These are phyloP conservation scores for Acleris literana DNA, from an alignment of 2,888 invertebrate species.

Conservation along the genomic window DNA sequence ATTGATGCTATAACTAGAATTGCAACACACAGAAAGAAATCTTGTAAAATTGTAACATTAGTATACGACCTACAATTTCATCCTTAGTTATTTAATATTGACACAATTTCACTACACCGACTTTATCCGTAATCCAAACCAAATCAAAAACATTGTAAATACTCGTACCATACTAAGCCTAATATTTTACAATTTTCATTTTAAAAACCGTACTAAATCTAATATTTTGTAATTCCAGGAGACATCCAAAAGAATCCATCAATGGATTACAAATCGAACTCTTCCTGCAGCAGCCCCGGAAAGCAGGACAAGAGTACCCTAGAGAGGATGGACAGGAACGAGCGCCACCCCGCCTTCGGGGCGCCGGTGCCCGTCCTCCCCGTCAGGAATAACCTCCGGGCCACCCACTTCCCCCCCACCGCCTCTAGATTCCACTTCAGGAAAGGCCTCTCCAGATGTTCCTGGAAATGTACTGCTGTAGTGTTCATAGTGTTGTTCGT, in stretches of 20 bases:
- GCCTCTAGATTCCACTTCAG: slow-evolving; percentile 93
- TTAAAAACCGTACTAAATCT: background rate
- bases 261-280: slow-evolving; percentile 94
- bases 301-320: slow-evolving; percentile 83
- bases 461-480: slow-evolving; percentile 96
- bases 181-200: no score
- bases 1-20: no score
- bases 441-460: slow-evolving; percentile 93
- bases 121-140: no score
- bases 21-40: no score
- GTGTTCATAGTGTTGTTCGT: slow-evolving; percentile 93
- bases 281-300: slow-evolving; percentile 93
- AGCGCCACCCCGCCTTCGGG: slow-evolving; percentile 85
- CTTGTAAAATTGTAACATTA: no score
- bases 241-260: slow-evolving; percentile 93
- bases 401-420: slow-evolving; percentile 88
- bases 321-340: slow-evolving; percentile 81
- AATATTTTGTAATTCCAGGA: slow-evolving; percentile 83
- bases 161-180: no score
- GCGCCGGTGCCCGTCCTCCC: slow-evolving; percentile 91
- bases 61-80: no score
- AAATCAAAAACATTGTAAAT: no score
- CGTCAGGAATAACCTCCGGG: slow-evolving; percentile 88
- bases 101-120: no score
- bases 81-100: no score